Conservation (phyloP, 2,888 invertebrate genomes). For the Leptothorax acervorum region DNA sequence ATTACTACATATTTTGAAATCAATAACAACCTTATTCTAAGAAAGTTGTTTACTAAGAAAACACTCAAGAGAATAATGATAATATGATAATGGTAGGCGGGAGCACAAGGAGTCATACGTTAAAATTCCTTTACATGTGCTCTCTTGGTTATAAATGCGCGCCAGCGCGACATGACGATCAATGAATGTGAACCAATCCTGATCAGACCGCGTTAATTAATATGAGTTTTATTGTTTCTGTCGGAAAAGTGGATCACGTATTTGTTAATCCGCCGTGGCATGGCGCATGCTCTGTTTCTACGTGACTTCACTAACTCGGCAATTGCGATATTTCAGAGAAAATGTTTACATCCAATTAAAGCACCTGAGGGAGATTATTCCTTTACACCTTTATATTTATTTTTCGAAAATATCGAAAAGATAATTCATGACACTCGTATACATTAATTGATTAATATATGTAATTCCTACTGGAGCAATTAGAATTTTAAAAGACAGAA, state of each 20-base stretch:
- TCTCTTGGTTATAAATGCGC: background rate
- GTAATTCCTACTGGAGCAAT: background rate
- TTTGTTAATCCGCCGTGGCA: constrained; percentile 1
- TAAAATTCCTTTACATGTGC: background rate
- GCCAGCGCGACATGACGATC: constrained; percentile 5
- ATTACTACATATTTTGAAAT: background rate
- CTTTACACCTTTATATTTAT: background rate
- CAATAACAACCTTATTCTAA: background rate
- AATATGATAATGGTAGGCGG: background rate
- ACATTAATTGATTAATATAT: background rate
- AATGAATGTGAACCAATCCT: constrained; percentile 32
- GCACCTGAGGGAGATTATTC: constrained; percentile 1
- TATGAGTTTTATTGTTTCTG: constrained; percentile 35
- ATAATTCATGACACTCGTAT: background rate
- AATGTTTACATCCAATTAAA: constrained; percentile 35
- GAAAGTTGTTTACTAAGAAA: background rate
- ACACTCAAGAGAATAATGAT: background rate
- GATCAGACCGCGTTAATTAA: constrained; percentile 42
- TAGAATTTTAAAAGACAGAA: background rate
- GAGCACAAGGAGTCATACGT: no score
- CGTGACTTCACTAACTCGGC: background rate
- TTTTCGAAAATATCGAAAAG: background rate
- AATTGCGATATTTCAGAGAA: background rate
- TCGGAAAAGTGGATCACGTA: constrained; percentile 8
- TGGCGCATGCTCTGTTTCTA: background rate